A percentile compares a stretch with the other conserved stretches of the same genome.
Evolutionary conservation across 2,888 invertebrate genomes (phyloP).

Genomic region (Limulus polyphemus): DNA sequence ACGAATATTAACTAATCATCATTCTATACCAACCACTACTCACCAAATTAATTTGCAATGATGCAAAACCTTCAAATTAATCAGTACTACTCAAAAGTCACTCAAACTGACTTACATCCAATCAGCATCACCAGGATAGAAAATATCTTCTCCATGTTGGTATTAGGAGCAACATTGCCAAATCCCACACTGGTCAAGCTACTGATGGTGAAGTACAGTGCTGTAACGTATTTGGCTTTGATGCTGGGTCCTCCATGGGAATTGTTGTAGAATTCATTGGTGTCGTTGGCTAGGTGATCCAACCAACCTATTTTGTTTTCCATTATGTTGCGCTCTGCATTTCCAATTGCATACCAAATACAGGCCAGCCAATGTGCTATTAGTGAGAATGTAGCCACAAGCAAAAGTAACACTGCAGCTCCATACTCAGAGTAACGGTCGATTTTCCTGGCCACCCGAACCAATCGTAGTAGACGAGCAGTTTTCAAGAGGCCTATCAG

Average conservation of each 20-base stretch:
- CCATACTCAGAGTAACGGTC: constrained; percentile 98
- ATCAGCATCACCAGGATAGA: constrained; percentile 97
- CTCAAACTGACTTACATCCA: constrained; percentile 67
- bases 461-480: constrained; percentile 82
- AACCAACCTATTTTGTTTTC: constrained; percentile 88
- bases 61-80: too few relatives aligned
- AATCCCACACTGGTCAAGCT: constrained; percentile 94
- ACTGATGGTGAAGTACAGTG: constrained; percentile 95
- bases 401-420: constrained; percentile 84
- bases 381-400: constrained; percentile 95
- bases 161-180: constrained; percentile 90
- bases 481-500: constrained; percentile 96
- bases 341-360: constrained; percentile 97
- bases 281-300: constrained; percentile 82
- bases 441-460: constrained; percentile 91
- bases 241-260: constrained; percentile 54
- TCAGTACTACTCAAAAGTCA: too few relatives aligned
- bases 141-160: constrained; percentile 94
- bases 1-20: too few relatives aligned
- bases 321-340: constrained; percentile 65
- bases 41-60: too few relatives aligned
- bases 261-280: constrained; percentile 67
- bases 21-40: too few relatives aligned
- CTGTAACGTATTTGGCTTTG: constrained; percentile 82
- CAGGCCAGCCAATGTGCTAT: constrained; percentile 99